Evolutionary conservation across 2,888 invertebrate genomes (phyloP).

Genomic region (Stratiomys singularior): DNA sequence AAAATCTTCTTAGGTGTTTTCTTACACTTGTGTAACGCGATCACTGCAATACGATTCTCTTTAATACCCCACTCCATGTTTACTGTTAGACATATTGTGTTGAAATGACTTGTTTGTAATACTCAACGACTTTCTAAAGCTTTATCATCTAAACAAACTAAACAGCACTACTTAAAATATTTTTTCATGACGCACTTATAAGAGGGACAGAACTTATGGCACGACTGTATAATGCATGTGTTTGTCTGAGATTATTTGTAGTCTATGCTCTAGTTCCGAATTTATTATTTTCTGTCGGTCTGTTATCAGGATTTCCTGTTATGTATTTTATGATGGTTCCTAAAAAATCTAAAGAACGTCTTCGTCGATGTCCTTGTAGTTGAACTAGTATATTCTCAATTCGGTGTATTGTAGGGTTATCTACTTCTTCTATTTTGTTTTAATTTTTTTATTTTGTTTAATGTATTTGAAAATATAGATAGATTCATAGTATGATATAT

Average conservation of each 20-base stretch:
- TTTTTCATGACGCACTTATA: no score
- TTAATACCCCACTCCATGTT: no score
- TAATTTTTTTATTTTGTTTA: not conserved
- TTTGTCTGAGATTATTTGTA: not conserved
- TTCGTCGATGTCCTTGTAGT: not conserved
- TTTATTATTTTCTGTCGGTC: constrained; percentile 6
- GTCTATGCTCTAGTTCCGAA: not conserved
- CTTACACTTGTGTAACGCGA: no score
- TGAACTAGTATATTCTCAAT: not conserved
- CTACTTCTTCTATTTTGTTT: not conserved
- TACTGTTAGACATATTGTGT: no score
- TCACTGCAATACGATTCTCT: no score
- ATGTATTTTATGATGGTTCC: constrained; percentile 23
- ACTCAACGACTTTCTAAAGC: no score
- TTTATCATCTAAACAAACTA: no score
- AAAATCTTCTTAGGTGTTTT: no score
- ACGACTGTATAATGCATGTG: not conserved
- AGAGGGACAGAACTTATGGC: no score
- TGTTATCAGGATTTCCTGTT: constrained; percentile 8
- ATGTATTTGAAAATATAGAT: not conserved
- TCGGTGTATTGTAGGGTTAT: not conserved
- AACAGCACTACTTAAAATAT: no score
- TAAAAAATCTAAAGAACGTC: not conserved
- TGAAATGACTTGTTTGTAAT: no score
- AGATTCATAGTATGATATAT: not conserved